phyloP scores from a whole-genome alignment of 30 jellyfish, hydroid and myxozoan species.

The Chironex yamaguchii region DNA sequence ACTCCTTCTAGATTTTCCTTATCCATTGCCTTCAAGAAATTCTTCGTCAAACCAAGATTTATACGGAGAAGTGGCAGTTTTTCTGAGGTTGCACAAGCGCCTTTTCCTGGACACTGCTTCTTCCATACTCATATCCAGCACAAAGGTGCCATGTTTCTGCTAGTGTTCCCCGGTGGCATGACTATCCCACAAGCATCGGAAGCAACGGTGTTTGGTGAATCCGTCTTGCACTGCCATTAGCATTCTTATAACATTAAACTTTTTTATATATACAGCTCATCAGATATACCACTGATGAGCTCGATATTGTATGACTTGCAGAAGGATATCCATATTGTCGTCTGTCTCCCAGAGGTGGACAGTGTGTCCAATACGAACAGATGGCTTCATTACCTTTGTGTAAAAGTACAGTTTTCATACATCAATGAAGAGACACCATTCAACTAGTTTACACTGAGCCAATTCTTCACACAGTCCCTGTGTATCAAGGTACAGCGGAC shows the following conservation, averaged over 20 bases:
- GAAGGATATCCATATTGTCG: constrained; percentile 30
- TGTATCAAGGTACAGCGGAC: constrained; percentile 23
- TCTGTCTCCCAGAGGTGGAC: constrained; percentile 34
- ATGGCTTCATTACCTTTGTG: neutral
- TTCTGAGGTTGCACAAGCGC: too few species aligned
- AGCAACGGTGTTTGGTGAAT: too few species aligned
- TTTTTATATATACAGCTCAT: too few species aligned
- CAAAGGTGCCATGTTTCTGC: too few species aligned
- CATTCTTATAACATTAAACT: too few species aligned
- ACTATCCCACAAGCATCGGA: constrained; percentile 11
- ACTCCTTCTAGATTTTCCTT: too few species aligned
- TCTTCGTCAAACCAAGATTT: too few species aligned
- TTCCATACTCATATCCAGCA: too few species aligned
- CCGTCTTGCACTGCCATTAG: too few species aligned
- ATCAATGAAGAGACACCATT: constrained; percentile 19
- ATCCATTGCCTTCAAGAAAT: too few species aligned
- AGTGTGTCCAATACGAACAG: constrained; percentile 8
- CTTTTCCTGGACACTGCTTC: too few species aligned
- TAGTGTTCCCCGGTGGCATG: constrained; percentile 18
- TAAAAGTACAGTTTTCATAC: neutral
- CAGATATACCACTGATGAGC: constrained; percentile 25
- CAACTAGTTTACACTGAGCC: constrained; percentile 27
- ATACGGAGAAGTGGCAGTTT: too few species aligned
- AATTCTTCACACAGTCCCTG: constrained; percentile 2
- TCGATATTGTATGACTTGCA: constrained; percentile 25